Conservation (phyloP, 2,888 invertebrate genomes). For the Sinohyriopsis cumingii region DNA sequence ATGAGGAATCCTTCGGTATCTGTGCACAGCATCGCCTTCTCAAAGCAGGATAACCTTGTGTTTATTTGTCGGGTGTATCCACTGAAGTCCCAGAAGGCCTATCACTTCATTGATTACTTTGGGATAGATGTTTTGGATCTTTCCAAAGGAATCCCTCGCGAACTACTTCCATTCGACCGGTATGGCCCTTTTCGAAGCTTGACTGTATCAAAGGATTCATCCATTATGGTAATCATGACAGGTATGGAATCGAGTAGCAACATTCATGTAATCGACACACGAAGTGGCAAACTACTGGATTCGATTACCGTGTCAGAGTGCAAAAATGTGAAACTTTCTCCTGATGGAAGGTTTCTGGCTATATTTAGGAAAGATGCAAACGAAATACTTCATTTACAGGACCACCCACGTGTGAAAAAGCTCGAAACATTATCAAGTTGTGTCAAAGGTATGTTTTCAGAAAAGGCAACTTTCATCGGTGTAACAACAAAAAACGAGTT, state of each 20-base stretch:
- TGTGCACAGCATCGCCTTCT: conserved; percentile 26
- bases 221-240: conserved; percentile 20
- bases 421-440: conserved; percentile 19
- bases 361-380: conserved; percentile 11
- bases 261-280: conserved; percentile 21
- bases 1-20: conserved; percentile 22
- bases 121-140: conserved; percentile 45
- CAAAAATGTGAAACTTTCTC: conserved; percentile 24
- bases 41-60: conserved; percentile 26
- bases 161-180: conserved; percentile 30
- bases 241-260: conserved; percentile 17
- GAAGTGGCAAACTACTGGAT: conserved; percentile 15
- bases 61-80: conserved; percentile 30
- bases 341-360: conserved; percentile 27
- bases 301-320: conserved; percentile 15
- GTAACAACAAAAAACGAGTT: conserved; percentile 16
- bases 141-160: conserved; percentile 13
- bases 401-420: conserved; percentile 13
- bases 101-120: conserved; percentile 54
- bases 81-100: conserved; percentile 42
- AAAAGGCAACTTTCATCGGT: conserved; percentile 29
- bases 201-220: conserved; percentile 27
- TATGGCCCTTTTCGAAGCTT: conserved; percentile 28
- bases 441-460: conserved; percentile 29
- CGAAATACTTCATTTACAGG: too few relatives aligned